phyloP scores from a whole-genome alignment of 2,888 invertebrate genomes.

The Platynereis dumerilii region DNA sequence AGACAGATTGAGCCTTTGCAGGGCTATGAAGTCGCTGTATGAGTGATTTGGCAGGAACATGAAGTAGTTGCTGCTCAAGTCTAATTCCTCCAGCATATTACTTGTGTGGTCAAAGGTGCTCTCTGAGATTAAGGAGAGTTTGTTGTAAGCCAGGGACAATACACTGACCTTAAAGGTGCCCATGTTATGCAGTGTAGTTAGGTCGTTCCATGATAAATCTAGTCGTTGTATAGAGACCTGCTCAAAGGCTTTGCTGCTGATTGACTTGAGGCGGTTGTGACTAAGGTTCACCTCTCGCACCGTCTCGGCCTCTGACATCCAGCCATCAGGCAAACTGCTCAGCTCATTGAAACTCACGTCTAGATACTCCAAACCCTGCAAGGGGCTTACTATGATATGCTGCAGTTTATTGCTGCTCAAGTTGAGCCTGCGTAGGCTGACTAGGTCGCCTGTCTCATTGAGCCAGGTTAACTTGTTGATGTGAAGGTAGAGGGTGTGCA shows the following conservation, averaged over 20 bases:
- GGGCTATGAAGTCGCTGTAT: conserved; percentile 13
- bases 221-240: conserved; percentile 27
- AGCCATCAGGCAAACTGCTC: conserved; percentile 22
- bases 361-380: conserved; percentile 29
- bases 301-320: conserved; percentile 29
- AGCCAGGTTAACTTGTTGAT: conserved; percentile 29
- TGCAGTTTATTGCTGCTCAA: conserved; percentile 19
- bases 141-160: conserved; percentile 32
- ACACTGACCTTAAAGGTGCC: conserved; percentile 26
- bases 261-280: conserved; percentile 28
- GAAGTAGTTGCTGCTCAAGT: conserved; percentile 36
- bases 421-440: conserved; percentile 9
- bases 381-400: conserved; percentile 11
- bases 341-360: conserved; percentile 38
- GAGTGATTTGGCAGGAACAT: conserved; percentile 18
- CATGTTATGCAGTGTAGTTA: conserved; percentile 25
- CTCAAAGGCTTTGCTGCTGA: conserved; percentile 27
- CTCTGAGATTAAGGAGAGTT: conserved; percentile 21
- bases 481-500: conserved; percentile 30
- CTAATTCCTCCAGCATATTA: conserved; percentile 30
- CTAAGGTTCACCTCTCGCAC: conserved; percentile 34
- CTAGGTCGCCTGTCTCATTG: conserved; percentile 2
- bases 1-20: conserved; percentile 17
- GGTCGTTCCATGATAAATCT: conserved; percentile 35
- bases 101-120: conserved; percentile 30